These are phyloP conservation scores for Sorex maritimensis DNA, from an alignment of 2,797 vertebrate genomes.

Conservation along the genomic window DNA sequence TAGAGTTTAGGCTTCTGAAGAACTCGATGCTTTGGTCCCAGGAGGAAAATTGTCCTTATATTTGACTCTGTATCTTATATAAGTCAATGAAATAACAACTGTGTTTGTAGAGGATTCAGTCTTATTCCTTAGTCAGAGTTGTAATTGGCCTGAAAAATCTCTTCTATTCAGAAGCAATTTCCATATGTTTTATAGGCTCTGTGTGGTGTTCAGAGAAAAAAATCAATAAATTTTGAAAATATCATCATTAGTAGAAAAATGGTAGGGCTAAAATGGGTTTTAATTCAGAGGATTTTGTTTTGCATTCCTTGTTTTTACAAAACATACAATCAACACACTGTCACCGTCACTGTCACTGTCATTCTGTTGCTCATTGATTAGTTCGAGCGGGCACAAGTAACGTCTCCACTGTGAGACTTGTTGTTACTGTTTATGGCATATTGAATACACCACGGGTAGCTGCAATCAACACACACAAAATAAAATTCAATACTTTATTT, in stretches of 20 bases:
- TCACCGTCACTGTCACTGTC: background rate
- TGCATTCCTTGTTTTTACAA: background rate
- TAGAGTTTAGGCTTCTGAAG: slow-evolving; percentile 45
- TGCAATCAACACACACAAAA: background rate
- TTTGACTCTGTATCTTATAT: slow-evolving; percentile 37
- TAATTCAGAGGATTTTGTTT: background rate
- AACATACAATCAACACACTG: background rate
- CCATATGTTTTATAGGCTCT: background rate
- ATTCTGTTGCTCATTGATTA: too few relatives aligned
- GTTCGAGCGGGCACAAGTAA: too few relatives aligned
- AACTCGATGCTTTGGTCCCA: background rate
- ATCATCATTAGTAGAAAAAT: slow-evolving; percentile 2
- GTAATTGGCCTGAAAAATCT: slow-evolving; percentile 71
- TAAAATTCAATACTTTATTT: background rate
- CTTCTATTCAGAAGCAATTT: slow-evolving; percentile 45
- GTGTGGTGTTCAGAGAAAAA: slow-evolving; percentile 14
- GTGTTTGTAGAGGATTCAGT: slow-evolving; percentile 35
- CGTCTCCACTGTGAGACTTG: too few relatives aligned
- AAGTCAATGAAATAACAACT: slow-evolving; percentile 74
- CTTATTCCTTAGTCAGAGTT: slow-evolving; percentile 60
- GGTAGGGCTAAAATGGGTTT: background rate
- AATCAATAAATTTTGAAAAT: slow-evolving; percentile 45
- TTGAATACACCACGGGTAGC: too few relatives aligned
- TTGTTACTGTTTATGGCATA: too few relatives aligned
- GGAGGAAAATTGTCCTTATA: slow-evolving; percentile 59